Base-by-base conservation (phyloP, 2,113 vertebrate species). In the Ictalurus furcatus region DNA sequence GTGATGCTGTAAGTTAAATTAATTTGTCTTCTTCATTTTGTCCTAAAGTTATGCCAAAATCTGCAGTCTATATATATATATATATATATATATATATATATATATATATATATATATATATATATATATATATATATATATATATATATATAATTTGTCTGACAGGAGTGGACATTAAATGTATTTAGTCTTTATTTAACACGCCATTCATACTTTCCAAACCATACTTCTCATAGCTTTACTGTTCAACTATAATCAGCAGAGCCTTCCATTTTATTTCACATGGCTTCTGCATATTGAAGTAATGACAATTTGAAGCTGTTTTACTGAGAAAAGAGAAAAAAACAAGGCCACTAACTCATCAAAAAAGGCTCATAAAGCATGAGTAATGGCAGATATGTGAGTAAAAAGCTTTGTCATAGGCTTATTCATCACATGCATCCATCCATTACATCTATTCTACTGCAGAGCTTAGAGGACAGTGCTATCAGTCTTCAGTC, bases 341-440 rank as follows among this genome's bases (percentile, higher is more conserved):
- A 78, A 37, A 85, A 83, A 37, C 14, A 84, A 48, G 73, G n/a
- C 71, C 7, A 52, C 59, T 56, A 69, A 80, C 71, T 80, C 83
- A 85, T 56, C 34, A 67, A 80, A 67, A 79, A 61, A 48, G 23
- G 21, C 82, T 78, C 82, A 89, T 85, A 67, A 89, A 78, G 67
- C 59, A 85, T 67, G 73, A 89, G 83, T 67, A 74, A 85, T 79
- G 83, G 79, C 69, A 80, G 58, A 25, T 85, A 67, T 63, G 71
- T 65, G 9, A 80, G 73, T 80, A 34, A 89, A 85, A 85, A 89
- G 58, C 71, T 79, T 85, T 67, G 21, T 88, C 81, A 63, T n/a
- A 40, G 80, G 67, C 37, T 76, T 59, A 88, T 79, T 89, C 59
- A 76, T 84, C 56, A 85, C 71, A 71, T 52, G n/a, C 83, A 83